These are phyloP conservation scores for Alviniconcha marisindica DNA, from an alignment of 1,140 invertebrate species.

Conservation along the genomic window DNA sequence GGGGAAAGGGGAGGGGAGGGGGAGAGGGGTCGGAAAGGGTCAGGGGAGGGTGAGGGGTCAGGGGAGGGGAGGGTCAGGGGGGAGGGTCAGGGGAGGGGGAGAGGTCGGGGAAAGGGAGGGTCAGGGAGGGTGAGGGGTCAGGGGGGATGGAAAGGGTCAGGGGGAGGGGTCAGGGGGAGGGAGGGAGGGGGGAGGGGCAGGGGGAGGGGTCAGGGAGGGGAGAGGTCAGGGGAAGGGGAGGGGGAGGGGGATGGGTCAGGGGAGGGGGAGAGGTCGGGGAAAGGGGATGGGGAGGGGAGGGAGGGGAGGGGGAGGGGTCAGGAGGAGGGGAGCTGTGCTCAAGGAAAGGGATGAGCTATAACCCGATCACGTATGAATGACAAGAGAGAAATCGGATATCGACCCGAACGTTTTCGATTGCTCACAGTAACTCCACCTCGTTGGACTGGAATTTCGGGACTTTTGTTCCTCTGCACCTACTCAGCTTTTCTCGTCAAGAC, in stretches of 20 bases:
- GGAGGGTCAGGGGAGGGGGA: slow-evolving; percentile 21
- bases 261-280: background rate
- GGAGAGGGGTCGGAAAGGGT: background rate
- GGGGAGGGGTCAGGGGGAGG: background rate
- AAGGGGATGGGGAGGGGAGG: background rate
- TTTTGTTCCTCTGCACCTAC: no score
- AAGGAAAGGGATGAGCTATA: no score
- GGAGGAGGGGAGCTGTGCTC: background rate
- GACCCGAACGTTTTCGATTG: no score
- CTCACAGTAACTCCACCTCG: no score
- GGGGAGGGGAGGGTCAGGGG: background rate
- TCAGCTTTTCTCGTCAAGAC: no score
- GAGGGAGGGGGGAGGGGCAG: background rate
- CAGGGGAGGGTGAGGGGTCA: background rate
- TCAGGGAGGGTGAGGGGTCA: no score
- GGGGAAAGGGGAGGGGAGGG: background rate
- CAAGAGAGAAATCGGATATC: no score
- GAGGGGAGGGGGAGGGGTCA: background rate
- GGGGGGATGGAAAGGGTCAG: no score
- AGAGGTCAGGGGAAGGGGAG: background rate
- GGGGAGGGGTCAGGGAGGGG: background rate
- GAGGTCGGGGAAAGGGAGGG: background rate
- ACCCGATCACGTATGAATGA: no score
- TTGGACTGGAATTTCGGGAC: no score
- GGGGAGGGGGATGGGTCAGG: background rate